Percentiles rank a stretch among this genome's conserved stretches.
Evolutionary conservation across 37 sponge, comb jelly and placozoan species (phyloP).

Genomic region (Oscarella lobularis): DNA sequence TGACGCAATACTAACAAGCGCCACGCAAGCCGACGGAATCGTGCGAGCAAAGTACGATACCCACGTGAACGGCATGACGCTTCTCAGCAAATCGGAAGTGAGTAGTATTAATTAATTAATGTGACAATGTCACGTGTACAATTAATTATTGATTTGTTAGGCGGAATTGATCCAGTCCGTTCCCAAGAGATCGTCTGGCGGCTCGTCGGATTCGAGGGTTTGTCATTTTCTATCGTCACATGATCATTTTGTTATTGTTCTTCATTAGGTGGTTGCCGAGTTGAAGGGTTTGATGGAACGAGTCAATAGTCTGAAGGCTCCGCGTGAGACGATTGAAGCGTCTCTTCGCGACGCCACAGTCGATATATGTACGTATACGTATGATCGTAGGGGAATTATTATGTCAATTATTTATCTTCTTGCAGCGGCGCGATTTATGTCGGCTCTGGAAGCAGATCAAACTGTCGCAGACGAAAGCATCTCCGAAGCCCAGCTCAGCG

Average conservation of each 20-base stretch:
- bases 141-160: conserved; percentile 1
- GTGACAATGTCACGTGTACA: background rate
- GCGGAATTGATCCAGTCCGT: background rate
- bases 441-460: conserved; percentile 56
- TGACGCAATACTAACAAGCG: conserved; percentile 37
- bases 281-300: conserved; percentile 75
- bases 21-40: conserved; percentile 54
- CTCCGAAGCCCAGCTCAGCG: conserved; percentile 48
- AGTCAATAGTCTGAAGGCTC: conserved; percentile 60
- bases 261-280: conserved; percentile 44
- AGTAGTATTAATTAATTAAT: too few species aligned
- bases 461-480: conserved; percentile 64
- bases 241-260: background rate
- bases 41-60: conserved; percentile 70
- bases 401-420: background rate
- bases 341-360: conserved; percentile 44
- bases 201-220: background rate
- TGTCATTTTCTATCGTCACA: background rate
- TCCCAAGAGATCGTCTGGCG: background rate
- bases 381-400: background rate
- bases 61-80: conserved; percentile 37
- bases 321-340: conserved; percentile 55
- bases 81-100: conserved; percentile 22
- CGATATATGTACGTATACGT: conserved; percentile 37
- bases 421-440: conserved; percentile 61